These are phyloP conservation scores for Myotis findleyi DNA, from an alignment of 2,797 vertebrate species.

Conservation along the genomic window DNA sequence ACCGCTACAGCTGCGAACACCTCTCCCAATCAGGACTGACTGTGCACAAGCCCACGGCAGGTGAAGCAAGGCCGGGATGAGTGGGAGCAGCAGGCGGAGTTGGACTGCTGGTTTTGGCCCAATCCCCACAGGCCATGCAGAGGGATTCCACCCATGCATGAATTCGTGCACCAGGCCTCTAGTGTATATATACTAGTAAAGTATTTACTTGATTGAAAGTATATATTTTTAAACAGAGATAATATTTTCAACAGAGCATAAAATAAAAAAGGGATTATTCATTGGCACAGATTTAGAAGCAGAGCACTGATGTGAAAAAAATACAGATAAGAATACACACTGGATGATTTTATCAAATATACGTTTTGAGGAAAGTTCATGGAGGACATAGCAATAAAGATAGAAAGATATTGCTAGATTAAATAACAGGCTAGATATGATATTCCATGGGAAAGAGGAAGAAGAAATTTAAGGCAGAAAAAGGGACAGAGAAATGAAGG, in stretches of 20 bases:
- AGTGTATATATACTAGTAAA: not conserved
- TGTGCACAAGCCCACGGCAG: too few relatives aligned
- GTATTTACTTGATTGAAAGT: not conserved
- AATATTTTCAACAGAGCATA: not conserved
- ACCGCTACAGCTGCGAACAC: too few relatives aligned
- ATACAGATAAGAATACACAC: not conserved
- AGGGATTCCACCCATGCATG: too few relatives aligned
- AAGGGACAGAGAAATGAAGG: not conserved
- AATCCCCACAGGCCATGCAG: too few relatives aligned
- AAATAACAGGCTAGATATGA: not conserved
- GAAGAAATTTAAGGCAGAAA: not conserved
- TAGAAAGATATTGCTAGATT: not conserved
- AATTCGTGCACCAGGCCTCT: too few relatives aligned
- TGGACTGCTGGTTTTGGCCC: too few relatives aligned
- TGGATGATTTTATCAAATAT: not conserved
- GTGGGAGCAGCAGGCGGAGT: too few relatives aligned
- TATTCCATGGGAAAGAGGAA: not conserved
- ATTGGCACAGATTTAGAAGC: not conserved
- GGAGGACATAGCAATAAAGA: not conserved
- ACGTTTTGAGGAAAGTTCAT: not conserved
- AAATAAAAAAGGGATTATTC: not conserved
- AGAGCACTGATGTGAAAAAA: not conserved
- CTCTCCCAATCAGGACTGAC: too few relatives aligned
- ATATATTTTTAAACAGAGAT: not conserved
- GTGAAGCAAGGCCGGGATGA: too few relatives aligned